These are phyloP conservation scores for Beris morrisii DNA, from an alignment of 2,888 invertebrate species.

Conservation along the genomic window DNA sequence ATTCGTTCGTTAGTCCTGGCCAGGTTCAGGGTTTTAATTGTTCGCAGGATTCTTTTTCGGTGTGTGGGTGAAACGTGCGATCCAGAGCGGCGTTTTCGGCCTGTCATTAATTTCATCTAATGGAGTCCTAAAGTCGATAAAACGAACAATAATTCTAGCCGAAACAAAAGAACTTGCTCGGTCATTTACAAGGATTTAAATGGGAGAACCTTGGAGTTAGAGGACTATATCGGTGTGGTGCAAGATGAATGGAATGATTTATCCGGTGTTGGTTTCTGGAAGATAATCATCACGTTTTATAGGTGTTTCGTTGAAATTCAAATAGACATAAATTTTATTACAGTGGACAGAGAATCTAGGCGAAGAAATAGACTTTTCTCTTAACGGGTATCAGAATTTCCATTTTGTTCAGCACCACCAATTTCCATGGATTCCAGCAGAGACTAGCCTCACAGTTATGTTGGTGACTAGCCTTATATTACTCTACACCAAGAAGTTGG, in stretches of 20 bases:
- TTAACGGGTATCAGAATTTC: no score
- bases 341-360: no score
- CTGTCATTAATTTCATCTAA: conserved; percentile 28
- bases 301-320: no score
- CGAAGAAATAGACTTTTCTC: no score
- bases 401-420: no score
- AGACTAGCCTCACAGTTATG: no score
- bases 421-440: no score
- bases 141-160: conserved; percentile 30
- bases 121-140: conserved; percentile 32
- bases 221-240: neutral
- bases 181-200: conserved; percentile 10
- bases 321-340: no score
- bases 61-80: no score
- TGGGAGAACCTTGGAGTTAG: neutral
- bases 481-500: no score
- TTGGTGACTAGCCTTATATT: no score
- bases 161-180: conserved; percentile 23
- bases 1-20: conserved; percentile 4
- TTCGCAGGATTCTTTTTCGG: neutral
- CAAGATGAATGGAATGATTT: conserved; percentile 4
- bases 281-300: no score
- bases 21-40: conserved; percentile 15
- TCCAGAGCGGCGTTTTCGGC: neutral
- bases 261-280: neutral